Evolutionary conservation across 2,113 vertebrate species (phyloP).

Genomic region (Prolemur simus): DNA sequence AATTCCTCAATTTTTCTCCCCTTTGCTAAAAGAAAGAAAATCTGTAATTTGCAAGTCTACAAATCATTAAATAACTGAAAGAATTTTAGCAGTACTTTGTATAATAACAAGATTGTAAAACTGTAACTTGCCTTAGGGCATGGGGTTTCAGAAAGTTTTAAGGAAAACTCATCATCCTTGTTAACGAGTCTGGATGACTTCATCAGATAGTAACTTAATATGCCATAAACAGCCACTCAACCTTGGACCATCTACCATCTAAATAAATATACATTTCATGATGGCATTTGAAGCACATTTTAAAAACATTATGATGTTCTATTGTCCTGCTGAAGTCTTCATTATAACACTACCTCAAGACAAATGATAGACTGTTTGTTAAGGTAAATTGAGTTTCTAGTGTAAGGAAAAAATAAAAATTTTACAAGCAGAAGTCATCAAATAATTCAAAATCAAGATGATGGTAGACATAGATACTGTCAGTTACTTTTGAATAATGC

Average conservation of each 20-base stretch:
- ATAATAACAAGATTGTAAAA: neutral
- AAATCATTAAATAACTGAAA: neutral
- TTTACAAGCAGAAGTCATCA: neutral
- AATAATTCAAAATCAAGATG: constrained; percentile 47
- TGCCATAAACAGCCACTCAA: neutral
- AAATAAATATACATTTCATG: neutral
- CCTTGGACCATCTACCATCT: neutral
- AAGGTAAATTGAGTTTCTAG: neutral
- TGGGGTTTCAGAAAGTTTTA: neutral
- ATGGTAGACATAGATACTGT: neutral
- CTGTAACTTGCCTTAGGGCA: neutral
- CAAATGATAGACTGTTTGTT: neutral
- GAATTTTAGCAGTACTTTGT: neutral
- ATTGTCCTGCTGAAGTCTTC: constrained; percentile 51
- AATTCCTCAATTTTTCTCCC: neutral
- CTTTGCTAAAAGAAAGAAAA: neutral
- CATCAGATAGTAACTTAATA: neutral
- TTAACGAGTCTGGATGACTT: neutral
- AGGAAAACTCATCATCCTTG: neutral
- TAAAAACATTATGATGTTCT: neutral
- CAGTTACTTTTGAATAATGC: neutral
- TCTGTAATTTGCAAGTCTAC: neutral
- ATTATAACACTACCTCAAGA: constrained; percentile 78
- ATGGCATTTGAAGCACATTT: constrained; percentile 15
- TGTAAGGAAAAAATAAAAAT: neutral